Base-by-base conservation (phyloP, 2,113 vertebrate species). In the Pseudorasbora parva region DNA sequence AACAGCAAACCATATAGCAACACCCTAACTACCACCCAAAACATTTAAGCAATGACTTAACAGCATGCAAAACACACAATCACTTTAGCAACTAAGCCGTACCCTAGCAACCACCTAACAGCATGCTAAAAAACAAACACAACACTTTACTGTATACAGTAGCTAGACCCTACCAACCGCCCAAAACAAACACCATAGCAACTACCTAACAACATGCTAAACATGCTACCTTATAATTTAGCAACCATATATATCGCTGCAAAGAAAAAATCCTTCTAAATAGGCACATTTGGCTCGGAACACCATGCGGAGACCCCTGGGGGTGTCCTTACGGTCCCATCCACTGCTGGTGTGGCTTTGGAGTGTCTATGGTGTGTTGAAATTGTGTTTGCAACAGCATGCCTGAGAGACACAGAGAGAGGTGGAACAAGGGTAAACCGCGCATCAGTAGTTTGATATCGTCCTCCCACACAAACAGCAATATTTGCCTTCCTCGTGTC, bases 401-500 rank as follows among this genome's bases (percentile, higher is more conserved):
- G 56, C 54, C 21, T 45, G 37, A 71, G 11, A 68, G 64, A 37
- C 8, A 0, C 30, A 21, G 15, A 37, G 64, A 68, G 64, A 71
- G 41, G 37, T 14, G 21, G 68, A 71, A 78, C 33, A 78, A 78
- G 33, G 7, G 33, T 78, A 60, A 41, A 78, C 56, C n/a, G 8
- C 6, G 37, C 75, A 60, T 60, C 30, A 78, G 56, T 43, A 60
- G 11, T 78, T 43, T 21, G 56, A 59, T 78, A 78, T 78, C 75
- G 11, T 23, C 56, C 37, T 60, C 75, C 75, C 37, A 78, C 75
- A 60, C 37, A 60, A 78, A 78, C 56, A 78, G 54, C 75, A 78
- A 78, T 37, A 78, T 78, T 78, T 78, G 75, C 56, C 51, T 78
- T 78, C 30, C 75, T 60, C 0, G 37, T 60, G 37, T 43, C 37